Conservation (phyloP, 53 echinoderm and acorn worm genomes). For the Zoroaster sp. region DNA sequence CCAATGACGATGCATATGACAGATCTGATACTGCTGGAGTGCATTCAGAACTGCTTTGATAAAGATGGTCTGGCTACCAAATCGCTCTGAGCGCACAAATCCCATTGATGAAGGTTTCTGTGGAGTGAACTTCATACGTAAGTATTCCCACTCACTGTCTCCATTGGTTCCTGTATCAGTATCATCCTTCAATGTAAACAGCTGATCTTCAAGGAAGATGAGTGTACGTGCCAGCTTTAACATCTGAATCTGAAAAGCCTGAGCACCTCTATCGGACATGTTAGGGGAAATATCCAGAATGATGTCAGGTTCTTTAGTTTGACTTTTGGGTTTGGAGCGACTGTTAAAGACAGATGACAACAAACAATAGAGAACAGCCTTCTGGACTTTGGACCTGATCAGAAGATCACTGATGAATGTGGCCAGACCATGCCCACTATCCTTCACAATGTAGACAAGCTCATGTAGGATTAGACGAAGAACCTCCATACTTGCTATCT, state of each 20-base stretch:
- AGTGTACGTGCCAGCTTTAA: conserved; percentile 85
- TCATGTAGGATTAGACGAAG: conserved; percentile 77
- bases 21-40: conserved; percentile 91
- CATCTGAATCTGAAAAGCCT: conserved; percentile 95
- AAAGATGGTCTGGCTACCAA: conserved; percentile 88
- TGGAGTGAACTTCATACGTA: conserved; percentile 82
- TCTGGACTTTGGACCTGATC: conserved; percentile 93
- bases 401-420: conserved; percentile 96
- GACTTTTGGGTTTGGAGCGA: conserved; percentile 25
- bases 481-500: conserved; percentile 96
- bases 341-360: conserved; percentile 93
- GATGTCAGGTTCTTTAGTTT: conserved; percentile 63
- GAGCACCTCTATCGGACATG: conserved; percentile 78
- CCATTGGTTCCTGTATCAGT: conserved; percentile 45
- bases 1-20: conserved; percentile 98
- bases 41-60: conserved; percentile 84
- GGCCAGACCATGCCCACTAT: conserved; percentile 84
- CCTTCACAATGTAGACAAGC: conserved; percentile 87
- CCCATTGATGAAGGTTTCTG: conserved; percentile 76
- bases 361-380: conserved; percentile 89
- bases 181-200: conserved; percentile 84
- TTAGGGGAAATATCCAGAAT: conserved; percentile 75
- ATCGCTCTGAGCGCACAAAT: conserved; percentile 82
- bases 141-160: conserved; percentile 83
- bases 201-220: conserved; percentile 95